Evolutionary conservation across 1,140 invertebrate species (phyloP).

Genomic region (Drosophila navojoa): DNA sequence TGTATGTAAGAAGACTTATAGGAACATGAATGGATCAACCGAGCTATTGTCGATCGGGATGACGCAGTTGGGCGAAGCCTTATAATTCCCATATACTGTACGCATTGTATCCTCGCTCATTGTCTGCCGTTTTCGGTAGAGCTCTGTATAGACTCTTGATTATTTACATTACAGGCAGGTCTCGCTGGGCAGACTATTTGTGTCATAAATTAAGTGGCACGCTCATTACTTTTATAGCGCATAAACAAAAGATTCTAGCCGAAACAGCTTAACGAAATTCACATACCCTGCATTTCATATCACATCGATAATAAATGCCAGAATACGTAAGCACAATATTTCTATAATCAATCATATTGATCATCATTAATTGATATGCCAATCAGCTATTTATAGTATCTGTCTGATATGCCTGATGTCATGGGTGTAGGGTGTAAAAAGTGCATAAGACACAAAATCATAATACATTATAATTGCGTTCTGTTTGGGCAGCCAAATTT

Average conservation of each 20-base stretch:
- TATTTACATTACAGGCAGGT: slow-evolving; percentile 50
- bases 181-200: slow-evolving; percentile 44
- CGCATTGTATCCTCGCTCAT: slow-evolving; percentile 40
- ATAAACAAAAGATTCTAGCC: slow-evolving; percentile 42
- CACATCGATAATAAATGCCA: background rate
- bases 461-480: slow-evolving; percentile 75
- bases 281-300: slow-evolving; percentile 29
- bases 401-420: background rate
- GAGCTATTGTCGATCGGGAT: background rate
- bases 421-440: slow-evolving; percentile 43
- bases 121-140: slow-evolving; percentile 50
- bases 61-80: slow-evolving; percentile 45
- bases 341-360: background rate
- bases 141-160: slow-evolving; percentile 10
- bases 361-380: background rate
- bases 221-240: slow-evolving; percentile 63
- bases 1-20: background rate
- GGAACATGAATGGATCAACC: slow-evolving; percentile 10
- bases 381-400: background rate
- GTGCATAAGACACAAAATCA: slow-evolving; percentile 49
- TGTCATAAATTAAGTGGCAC: slow-evolving; percentile 61
- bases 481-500: slow-evolving; percentile 72
- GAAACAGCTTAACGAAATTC: slow-evolving; percentile 17
- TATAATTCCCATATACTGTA: slow-evolving; percentile 36
- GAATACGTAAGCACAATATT: background rate